Percentiles rank a stretch among this genome's conserved stretches.
These are phyloP conservation scores for Sylvia atricapilla DNA, from an alignment of 2,113 vertebrate species.

Conservation along the genomic window DNA sequence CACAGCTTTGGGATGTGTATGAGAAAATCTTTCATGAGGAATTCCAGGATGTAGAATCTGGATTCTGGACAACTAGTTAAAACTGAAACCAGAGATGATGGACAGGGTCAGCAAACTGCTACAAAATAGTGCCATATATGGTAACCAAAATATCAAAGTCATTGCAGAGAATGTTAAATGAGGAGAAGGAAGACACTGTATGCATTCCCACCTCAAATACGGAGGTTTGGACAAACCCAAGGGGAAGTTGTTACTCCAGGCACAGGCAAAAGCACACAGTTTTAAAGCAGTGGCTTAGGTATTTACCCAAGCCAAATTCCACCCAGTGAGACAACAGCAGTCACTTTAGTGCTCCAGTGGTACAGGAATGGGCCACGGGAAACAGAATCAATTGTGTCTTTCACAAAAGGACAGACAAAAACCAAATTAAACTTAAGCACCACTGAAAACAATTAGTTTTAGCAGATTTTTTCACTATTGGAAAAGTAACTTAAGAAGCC, in stretches of 20 bases:
- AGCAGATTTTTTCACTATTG: not conserved
- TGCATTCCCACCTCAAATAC: not conserved
- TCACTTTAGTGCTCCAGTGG: not conserved
- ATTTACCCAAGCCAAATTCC: not conserved
- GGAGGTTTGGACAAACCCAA: not conserved
- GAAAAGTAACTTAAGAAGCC: not conserved
- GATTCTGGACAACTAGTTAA: not conserved
- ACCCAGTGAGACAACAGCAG: not conserved
- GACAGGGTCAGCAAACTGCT: not conserved
- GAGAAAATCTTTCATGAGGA: not conserved
- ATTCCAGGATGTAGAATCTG: not conserved
- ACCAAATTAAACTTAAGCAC: not conserved
- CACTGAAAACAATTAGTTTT: not conserved
- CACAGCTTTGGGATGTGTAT: not conserved
- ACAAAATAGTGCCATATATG: fast-evolving
- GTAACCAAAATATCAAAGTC: not conserved
- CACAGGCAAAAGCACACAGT: not conserved
- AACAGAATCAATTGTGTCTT: not conserved
- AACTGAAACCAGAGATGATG: not conserved
- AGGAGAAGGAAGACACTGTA: not conserved
- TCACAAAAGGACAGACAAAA: not conserved
- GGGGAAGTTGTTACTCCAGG: not conserved
- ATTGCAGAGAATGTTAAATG: not conserved
- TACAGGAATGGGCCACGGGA: not conserved
- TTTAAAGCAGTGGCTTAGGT: not conserved